These are phyloP conservation scores for Drosophila buzzatii DNA, from an alignment of 2,888 invertebrate genomes.

Conservation along the genomic window DNA sequence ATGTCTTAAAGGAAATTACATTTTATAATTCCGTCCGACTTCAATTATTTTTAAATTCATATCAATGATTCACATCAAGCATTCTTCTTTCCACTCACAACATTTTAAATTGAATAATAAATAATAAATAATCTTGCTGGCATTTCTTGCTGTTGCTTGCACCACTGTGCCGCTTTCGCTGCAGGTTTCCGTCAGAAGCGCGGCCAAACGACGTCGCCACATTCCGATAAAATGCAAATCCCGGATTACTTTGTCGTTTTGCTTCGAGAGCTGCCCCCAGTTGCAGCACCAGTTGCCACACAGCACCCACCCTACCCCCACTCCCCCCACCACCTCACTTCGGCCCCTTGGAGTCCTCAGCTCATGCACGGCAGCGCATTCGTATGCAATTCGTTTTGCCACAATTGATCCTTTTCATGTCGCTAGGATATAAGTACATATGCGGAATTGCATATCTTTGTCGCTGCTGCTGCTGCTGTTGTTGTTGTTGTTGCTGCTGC, in stretches of 20 bases:
- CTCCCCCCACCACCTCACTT: background rate
- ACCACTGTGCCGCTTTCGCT: conserved; percentile 43
- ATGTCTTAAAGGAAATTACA: background rate
- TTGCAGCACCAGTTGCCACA: conserved; percentile 18
- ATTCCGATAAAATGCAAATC: conserved; percentile 82
- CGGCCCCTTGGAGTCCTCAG: conserved; percentile 1
- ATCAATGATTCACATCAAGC: background rate
- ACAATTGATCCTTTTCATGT: conserved; percentile 82
- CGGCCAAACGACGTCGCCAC: conserved; percentile 63
- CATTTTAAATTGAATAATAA: background rate
- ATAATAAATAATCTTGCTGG: background rate
- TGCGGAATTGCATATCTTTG: conserved; percentile 82
- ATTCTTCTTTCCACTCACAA: background rate
- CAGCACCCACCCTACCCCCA: too few species aligned
- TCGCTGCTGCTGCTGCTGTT: conserved; percentile 45
- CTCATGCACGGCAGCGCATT: conserved; percentile 61
- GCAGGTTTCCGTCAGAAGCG: conserved; percentile 41
- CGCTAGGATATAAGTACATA: conserved; percentile 82
- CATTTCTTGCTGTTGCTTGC: background rate
- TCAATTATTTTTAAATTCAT: too few species aligned
- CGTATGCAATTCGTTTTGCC: conserved; percentile 82
- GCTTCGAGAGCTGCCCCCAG: conserved; percentile 71
- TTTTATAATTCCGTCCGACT: background rate
- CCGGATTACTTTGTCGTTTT: conserved; percentile 81
- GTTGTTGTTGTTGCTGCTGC: conserved; percentile 39